Base-by-base conservation (phyloP, 2,888 invertebrate species). In the Oxyscelio sp. region DNA sequence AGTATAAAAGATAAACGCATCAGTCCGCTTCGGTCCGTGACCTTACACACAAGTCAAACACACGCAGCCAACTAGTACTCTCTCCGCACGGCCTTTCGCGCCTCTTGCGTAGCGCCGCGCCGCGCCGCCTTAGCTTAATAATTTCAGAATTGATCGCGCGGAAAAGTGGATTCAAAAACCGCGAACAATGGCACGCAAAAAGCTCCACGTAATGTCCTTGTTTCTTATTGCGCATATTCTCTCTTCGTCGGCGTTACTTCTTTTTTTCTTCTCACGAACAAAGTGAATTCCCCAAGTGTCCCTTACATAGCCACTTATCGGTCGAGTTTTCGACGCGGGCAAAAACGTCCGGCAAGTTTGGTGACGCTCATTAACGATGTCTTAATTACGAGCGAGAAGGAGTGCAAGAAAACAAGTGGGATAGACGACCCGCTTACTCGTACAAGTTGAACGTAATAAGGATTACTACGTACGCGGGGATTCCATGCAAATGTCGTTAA, bases 351-450 rank as follows among this genome's bases (percentile, higher is more conserved):
- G 71, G 71, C 73, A 77, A 84, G 84, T 84, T 80, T 34, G 71
- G 77, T 19, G 78, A 80, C 80, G 85, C 80, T 85, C 85, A 80
- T 85, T 85, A 83, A 85, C 85, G 85, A 81, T 74, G 77, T 80
- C 83, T 85, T 83, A 83, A 85, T 85, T 82, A 85, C 80, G 68
- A 19, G 6, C n/a, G 45, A 70, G 40, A 74, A n/a, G 34, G 75
- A 34, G 45, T 22, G 71, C 54, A 65, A 63, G 48, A 43, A 66
- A 40, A 38, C 19, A 40, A 59, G 50, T 8, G 45, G 34, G 43
- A 34, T 34, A n/a, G 19, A 38, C 21, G 34, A 58, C 21, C 21
- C 58, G 59, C 31, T 43, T 19, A 31, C 43, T 48, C 61, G 59
- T 61, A 65, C 59, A 40, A 63, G 24, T 19, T 52, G 40, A 48